Evolutionary conservation across 1,140 invertebrate species (phyloP).

Genomic region (Camponotus pennsylvanicus): DNA sequence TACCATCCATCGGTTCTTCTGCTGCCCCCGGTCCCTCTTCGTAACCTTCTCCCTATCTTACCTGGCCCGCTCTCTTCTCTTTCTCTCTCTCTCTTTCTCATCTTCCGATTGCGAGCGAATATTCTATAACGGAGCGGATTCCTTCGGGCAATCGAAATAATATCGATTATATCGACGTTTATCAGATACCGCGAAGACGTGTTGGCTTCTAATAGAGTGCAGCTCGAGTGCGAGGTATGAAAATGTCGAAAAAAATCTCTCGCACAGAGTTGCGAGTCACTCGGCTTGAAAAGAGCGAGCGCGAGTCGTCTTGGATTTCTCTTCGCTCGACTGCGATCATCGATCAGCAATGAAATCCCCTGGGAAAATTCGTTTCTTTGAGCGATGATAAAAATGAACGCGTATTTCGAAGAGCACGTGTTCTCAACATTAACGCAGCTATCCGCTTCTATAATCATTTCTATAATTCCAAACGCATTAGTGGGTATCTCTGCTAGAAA

Average conservation of each 20-base stretch:
- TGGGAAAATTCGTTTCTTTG: slow-evolving; percentile 12
- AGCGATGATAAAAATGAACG: slow-evolving; percentile 11
- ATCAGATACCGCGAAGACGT: slow-evolving; percentile 23
- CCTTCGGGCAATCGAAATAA: slow-evolving; percentile 61
- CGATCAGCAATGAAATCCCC: background rate
- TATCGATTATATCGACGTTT: slow-evolving; percentile 64
- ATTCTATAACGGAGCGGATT: slow-evolving; percentile 51
- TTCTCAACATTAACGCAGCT: background rate
- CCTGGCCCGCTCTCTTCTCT: slow-evolving; percentile 28
- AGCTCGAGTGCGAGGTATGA: background rate
- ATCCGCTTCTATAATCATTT: background rate
- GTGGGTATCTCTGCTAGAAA: slow-evolving; percentile 8
- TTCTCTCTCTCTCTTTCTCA: background rate
- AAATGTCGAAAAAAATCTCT: background rate
- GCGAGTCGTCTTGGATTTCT: background rate
- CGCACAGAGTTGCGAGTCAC: slow-evolving; percentile 19
- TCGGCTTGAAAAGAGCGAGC: background rate
- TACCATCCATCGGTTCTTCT: slow-evolving; percentile 48
- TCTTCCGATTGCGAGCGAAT: slow-evolving; percentile 45
- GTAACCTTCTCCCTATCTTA: slow-evolving; percentile 20
- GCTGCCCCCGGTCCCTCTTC: slow-evolving; percentile 32
- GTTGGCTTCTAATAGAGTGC: background rate
- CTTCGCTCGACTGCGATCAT: background rate
- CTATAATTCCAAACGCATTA: slow-evolving; percentile 29
- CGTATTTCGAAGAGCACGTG: background rate